phyloP scores from a whole-genome alignment of 2,888 invertebrate genomes.

The Allacma fusca region DNA sequence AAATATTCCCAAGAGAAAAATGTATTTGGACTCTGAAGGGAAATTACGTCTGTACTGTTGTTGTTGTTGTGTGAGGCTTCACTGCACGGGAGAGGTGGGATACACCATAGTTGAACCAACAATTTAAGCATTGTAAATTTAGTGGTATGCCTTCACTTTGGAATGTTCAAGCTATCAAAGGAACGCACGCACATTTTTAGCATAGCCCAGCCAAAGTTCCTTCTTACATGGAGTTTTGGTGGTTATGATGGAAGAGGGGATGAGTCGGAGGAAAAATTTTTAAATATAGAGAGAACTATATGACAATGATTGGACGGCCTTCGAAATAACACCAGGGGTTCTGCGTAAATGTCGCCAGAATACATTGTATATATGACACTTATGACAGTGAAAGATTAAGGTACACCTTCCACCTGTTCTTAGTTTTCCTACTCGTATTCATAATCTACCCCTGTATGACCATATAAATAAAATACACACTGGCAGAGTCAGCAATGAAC shows the following conservation, averaged over 20 bases:
- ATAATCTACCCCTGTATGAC: constrained; percentile 2
- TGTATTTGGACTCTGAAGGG: not conserved
- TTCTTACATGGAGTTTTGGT: not conserved
- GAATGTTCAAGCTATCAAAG: not conserved
- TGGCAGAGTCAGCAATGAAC: not conserved
- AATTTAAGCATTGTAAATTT: not conserved
- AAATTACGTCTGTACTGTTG: not conserved
- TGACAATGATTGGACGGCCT: constrained; percentile 45
- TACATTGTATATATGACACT: constrained; percentile 39
- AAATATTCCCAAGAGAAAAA: not conserved
- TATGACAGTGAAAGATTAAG: constrained; percentile 52
- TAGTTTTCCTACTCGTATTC: constrained; percentile 13
- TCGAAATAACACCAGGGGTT: constrained; percentile 39
- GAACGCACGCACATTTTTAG: constrained; percentile 24
- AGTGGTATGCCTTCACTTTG: constrained; percentile 11
- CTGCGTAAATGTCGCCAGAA: constrained; percentile 40
- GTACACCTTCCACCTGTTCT: constrained; percentile 46
- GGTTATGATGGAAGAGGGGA: constrained; percentile 5
- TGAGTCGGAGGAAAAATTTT: not conserved
- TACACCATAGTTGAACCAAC: not conserved
- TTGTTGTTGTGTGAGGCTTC: not conserved
- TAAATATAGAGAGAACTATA: constrained; percentile 18
- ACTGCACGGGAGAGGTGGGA: not conserved
- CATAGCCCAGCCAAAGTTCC: not conserved
- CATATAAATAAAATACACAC: not conserved